Base-by-base conservation (phyloP, 2,113 vertebrate species). In the Thryonomys swinderianus region DNA sequence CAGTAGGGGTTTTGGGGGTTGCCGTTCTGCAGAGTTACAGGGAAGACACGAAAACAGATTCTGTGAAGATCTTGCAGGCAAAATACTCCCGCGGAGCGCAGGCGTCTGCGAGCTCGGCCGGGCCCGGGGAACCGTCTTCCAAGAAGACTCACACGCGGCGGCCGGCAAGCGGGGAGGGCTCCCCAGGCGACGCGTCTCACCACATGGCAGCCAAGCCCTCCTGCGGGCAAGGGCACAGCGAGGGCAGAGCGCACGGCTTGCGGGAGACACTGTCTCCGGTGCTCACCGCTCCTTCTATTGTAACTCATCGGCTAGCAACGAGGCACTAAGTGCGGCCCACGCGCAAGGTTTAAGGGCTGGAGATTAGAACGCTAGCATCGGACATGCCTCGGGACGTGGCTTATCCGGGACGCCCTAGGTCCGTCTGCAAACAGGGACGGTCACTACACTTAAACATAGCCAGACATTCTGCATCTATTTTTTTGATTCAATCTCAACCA, bases 1-100 rank as follows among this genome's bases (percentile, higher is more conserved):
- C 99, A 99, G 96, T 99, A 99, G 3, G 99, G 99, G 95, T 99
- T 99, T 97, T 99, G 99, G 91, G 99, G 99, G 94, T 99, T 99
- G 85, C 99, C 99, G 81, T 99, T 99, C 99, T 99, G 97, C 67
- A 92, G 67, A 40, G 32, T 81, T 51, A 80, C 0, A 62, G 48
- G 18, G 17, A 88, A 94, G 92, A n/a, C 45, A 23, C 10, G 18
- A 40, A 69, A 67, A 73, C 18, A 40, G 45, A 85, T 32, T 79
- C 40, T 62, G 3, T 73, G 42, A 91, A 83, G 32, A 64, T 34
- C 20, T 88, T 2, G 3, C 2, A 17, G 4, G 45, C 59, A 86
- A 84, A 78, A 71, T 37, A 37, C 10, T 2, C 1, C 51, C 16
- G 17, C 37, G 21, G 42, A 13, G 32, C 71, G 73, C 3, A 14